Base-by-base conservation (phyloP, 1,140 invertebrate genomes). In the Ostrea denselamellosa region DNA sequence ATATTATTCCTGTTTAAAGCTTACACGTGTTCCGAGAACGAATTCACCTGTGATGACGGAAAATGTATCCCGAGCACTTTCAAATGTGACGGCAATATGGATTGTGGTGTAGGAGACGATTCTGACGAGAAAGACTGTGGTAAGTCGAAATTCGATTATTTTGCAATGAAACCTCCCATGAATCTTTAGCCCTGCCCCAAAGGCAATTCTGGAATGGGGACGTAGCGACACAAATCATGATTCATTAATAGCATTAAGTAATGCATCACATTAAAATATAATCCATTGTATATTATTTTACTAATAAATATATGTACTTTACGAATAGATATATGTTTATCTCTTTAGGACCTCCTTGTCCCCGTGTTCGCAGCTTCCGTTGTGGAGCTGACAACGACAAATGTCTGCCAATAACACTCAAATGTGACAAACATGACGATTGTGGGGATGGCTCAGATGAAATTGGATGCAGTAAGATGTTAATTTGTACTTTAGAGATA, bases 11-110 rank as follows among this genome's bases (percentile, higher is more conserved):
- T n/a, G 77, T 65, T 84, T 86, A 44, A 44, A 85, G 68, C 54
- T 51, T 44, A 82, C 19, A 84, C 96, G 98, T 92, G 91, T 68
- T 58, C 56, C 0, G 68, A n/a, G 5, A 65, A 77, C 19, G 54
- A 92, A 77, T 92, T 89, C 71, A 86, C 68, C 17, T 92, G 92
- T 83, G 52, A 58, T 8, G 85, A 44, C 71, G 87, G 86, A 14
- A 53, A 71, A 22, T 93, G 92, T 84, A 90, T 93, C 44, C 17
- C 22, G n/a, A 82, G 51, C 4, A 83, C 86, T 14, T 89, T 71
- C 12, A 44, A 87, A 19, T 93, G 92, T 83, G 91, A 93, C 81
- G 85, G 85, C 0, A 62, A 82, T n/a, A 52, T 71, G 14, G 92
- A 93, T 77, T 93, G 93, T 34, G 89, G 90, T 3, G 88, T 86